These are phyloP conservation scores for Riparia riparia DNA, from an alignment of 2,113 vertebrate genomes.

Conservation along the genomic window DNA sequence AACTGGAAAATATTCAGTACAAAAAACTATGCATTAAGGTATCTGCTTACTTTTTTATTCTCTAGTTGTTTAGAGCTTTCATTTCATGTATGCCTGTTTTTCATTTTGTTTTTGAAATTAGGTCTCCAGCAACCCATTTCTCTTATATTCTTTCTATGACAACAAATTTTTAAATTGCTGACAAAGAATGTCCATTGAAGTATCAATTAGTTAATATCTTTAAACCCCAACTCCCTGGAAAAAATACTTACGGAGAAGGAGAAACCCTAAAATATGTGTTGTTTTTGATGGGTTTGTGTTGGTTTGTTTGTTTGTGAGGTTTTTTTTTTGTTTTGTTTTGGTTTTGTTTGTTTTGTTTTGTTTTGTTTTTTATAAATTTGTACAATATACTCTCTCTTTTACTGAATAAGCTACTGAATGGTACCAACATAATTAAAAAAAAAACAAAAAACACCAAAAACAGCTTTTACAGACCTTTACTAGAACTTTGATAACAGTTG, in stretches of 20 bases:
- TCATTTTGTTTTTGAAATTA: not conserved
- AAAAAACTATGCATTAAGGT: not conserved
- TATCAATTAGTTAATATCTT: not conserved
- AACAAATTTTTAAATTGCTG: not conserved
- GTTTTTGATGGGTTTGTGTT: not conserved
- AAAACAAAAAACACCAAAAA: no score
- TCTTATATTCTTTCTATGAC: not conserved
- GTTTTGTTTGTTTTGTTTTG: no score
- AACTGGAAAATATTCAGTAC: conserved; percentile 2
- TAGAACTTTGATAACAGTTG: no score
- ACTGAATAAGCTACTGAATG: no score
- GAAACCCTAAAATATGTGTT: not conserved
- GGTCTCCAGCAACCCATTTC: not conserved
- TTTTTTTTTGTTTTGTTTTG: no score
- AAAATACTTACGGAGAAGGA: not conserved
- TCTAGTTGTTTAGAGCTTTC: not conserved
- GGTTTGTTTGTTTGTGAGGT: not conserved
- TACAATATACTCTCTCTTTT: no score
- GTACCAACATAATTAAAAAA: no score
- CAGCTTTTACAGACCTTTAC: no score
- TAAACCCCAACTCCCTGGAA: not conserved
- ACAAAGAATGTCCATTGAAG: not conserved
- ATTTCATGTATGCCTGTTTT: not conserved
- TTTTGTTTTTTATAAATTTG: no score
- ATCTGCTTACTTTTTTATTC: not conserved